Percentiles rank a stretch among this genome's conserved stretches.
Evolutionary conservation across 2,113 vertebrate genomes (phyloP).

Genomic region (Ictidomys tridecemlineatus): DNA sequence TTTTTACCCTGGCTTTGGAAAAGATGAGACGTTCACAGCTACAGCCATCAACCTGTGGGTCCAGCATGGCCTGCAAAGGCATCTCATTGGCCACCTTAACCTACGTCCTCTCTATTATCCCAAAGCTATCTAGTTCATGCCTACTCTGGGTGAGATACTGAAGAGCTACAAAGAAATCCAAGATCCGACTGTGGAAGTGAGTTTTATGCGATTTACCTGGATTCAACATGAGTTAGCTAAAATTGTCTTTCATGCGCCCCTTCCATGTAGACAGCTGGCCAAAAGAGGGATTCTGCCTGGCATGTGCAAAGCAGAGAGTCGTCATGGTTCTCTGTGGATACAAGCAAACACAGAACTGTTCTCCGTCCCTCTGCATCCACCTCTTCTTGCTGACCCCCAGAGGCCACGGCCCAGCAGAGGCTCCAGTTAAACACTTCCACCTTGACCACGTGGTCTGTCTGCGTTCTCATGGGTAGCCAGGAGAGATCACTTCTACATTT

Average conservation of each 20-base stretch:
- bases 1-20: not conserved
- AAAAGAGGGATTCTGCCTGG: not conserved
- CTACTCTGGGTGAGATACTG: not conserved
- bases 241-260: not conserved
- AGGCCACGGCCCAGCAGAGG: not conserved
- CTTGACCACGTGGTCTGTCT: too few relatives aligned
- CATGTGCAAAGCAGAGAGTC: not conserved
- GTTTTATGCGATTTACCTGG: accelerated
- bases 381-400: not conserved
- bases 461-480: too few relatives aligned
- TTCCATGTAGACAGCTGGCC: not conserved
- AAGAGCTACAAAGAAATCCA: not conserved
- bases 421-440: too few relatives aligned
- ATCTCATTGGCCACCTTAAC: too few relatives aligned
- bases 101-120: too few relatives aligned
- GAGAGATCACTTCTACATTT: too few relatives aligned
- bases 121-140: too few relatives aligned
- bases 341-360: not conserved
- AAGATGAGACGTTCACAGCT: accelerated
- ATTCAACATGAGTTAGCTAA: not conserved
- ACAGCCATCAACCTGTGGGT: too few relatives aligned
- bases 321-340: accelerated
- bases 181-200: too few relatives aligned
- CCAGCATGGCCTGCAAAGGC: too few relatives aligned
- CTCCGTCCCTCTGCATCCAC: not conserved